These are phyloP conservation scores for Callipepla californica DNA, from an alignment of 2,113 vertebrate genomes.

Conservation along the genomic window DNA sequence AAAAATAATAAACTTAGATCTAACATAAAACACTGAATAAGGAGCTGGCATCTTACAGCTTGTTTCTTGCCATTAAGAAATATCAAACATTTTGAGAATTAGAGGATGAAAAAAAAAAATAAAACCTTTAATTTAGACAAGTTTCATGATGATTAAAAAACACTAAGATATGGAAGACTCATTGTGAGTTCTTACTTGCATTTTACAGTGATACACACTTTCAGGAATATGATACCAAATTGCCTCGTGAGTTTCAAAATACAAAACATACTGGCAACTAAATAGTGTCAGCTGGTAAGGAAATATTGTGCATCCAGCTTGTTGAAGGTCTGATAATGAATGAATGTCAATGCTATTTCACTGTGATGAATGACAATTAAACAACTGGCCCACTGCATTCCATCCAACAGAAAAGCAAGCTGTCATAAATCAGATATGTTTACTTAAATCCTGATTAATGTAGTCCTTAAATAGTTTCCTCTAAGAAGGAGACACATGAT, in stretches of 20 bases:
- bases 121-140: not conserved
- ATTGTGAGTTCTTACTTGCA: not conserved
- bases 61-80: not conserved
- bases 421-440: not conserved
- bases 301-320: not conserved
- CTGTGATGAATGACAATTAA: not conserved
- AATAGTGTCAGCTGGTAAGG: not conserved
- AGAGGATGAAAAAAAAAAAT: not conserved
- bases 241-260: not conserved
- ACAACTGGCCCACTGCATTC: not conserved
- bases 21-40: not conserved
- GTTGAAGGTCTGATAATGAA: not conserved
- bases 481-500: not conserved
- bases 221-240: not conserved
- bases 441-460: slow-evolving; percentile 14
- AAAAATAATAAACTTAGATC: not conserved
- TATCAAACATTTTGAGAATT: not conserved
- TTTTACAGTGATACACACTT: not conserved
- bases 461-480: not conserved
- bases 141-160: not conserved
- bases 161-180: not conserved
- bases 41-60: not conserved
- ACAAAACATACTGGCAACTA: not conserved
- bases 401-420: not conserved
- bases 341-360: not conserved